Evolutionary conservation across 2,888 invertebrate genomes (phyloP).

Genomic region (Craniophora ligustri): DNA sequence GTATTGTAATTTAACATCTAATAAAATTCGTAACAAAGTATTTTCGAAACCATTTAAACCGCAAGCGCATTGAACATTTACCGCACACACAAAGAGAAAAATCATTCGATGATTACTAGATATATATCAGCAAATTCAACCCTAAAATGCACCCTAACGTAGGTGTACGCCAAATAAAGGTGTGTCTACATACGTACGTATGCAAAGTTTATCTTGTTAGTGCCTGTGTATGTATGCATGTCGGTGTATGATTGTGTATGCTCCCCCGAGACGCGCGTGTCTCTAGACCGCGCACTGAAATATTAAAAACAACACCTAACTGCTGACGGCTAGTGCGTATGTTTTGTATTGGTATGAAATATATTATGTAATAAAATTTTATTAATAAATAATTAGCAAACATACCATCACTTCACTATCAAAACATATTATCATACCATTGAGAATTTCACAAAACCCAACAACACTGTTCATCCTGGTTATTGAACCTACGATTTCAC

Average conservation of each 20-base stretch:
- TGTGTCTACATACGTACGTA: conserved; percentile 45
- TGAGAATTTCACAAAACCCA: too few relatives aligned
- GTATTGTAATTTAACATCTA: too few relatives aligned
- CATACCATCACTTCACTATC: too few relatives aligned
- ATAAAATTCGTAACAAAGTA: too few relatives aligned
- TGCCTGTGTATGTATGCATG: conserved; percentile 31
- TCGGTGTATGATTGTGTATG: conserved; percentile 61
- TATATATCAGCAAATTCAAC: conserved; percentile 22
- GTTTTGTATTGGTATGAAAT: conserved; percentile 48
- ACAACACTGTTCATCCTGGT: too few relatives aligned
- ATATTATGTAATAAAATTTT: too few relatives aligned
- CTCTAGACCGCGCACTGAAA: conserved; percentile 63
- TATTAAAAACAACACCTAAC: conserved; percentile 76
- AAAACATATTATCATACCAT: too few relatives aligned
- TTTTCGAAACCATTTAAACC: conserved; percentile 2
- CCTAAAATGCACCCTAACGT: conserved; percentile 45
- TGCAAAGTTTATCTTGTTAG: conserved; percentile 57
- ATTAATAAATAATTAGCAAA: too few relatives aligned
- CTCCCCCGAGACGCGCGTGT: conserved; percentile 80
- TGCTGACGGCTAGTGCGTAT: conserved; percentile 44
- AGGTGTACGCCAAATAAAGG: conserved; percentile 49
- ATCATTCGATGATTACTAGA: conserved; percentile 9
- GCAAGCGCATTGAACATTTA: conserved; percentile 24
- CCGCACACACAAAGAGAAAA: conserved; percentile 34
- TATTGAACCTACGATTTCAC: neutral